These are phyloP conservation scores for Catocala sponsa DNA, from an alignment of 2,888 invertebrate species.

Conservation along the genomic window DNA sequence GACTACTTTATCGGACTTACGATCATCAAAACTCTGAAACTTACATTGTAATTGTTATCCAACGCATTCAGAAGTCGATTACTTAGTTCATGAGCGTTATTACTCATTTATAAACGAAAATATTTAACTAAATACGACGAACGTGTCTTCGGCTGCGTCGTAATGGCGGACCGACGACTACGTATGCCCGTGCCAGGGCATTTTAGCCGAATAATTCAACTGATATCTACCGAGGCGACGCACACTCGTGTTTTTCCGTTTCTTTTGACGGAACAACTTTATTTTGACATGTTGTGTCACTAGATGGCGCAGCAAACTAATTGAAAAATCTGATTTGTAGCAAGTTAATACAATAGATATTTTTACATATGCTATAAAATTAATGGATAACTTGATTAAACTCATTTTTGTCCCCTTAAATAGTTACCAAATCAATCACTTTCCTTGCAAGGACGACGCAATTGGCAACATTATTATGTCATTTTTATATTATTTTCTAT, in stretches of 20 bases:
- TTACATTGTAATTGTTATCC: conserved; percentile 99
- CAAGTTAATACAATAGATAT: neutral
- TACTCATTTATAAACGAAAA: conserved; percentile 92
- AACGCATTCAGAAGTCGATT: conserved; percentile 98
- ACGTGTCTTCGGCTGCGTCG: conserved; percentile 88
- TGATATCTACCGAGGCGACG: conserved; percentile 88
- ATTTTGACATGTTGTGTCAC: conserved; percentile 53
- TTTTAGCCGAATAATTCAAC: conserved; percentile 89
- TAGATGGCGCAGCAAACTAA: conserved; percentile 65
- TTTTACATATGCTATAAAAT: neutral
- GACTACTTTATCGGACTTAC: conserved; percentile 74
- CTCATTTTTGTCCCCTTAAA: too few relatives aligned
- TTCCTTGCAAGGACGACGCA: neutral
- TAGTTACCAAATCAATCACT: too few relatives aligned
- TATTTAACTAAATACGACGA: conserved; percentile 89
- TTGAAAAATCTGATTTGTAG: neutral
- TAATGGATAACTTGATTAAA: neutral
- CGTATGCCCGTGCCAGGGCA: conserved; percentile 89
- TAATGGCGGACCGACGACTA: conserved; percentile 89
- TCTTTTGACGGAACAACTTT: conserved; percentile 82
- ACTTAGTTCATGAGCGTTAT: conserved; percentile 96
- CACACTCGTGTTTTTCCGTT: conserved; percentile 88
- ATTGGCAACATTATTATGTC: conserved; percentile 27
- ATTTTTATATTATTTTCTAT: conserved; percentile 14
- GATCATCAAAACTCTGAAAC: conserved; percentile 87